phyloP scores from a whole-genome alignment of 2,113 vertebrate genomes.

The Percina caprodes region DNA sequence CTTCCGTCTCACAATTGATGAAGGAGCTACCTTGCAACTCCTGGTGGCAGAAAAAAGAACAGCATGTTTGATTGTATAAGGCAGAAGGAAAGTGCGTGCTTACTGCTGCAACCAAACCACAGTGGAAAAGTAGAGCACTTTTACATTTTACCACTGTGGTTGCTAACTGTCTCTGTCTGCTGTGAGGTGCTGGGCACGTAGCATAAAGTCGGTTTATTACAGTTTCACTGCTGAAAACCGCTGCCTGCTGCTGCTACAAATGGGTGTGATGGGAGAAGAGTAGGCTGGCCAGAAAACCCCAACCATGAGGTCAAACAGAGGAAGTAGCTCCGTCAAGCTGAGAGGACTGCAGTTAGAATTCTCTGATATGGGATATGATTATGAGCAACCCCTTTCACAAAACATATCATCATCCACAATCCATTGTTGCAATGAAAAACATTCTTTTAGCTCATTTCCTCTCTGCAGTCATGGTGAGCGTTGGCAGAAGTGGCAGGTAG shows the following conservation, averaged over 20 bases:
- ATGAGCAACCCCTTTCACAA: not conserved
- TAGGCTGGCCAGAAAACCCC: not conserved
- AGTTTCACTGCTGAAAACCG: not conserved
- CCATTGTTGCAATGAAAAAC: not conserved
- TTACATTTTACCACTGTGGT: not conserved
- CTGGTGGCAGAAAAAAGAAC: not conserved
- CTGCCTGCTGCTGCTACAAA: not conserved
- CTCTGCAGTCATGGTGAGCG: not conserved
- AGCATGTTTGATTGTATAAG: too few species aligned
- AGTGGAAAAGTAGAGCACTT: not conserved
- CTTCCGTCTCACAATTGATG: too few species aligned
- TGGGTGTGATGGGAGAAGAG: not conserved
- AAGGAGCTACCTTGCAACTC: too few species aligned
- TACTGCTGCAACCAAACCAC: not conserved
- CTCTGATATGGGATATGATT: not conserved
- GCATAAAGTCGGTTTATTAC: not conserved
- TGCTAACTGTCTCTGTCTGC: not conserved
- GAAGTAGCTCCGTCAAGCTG: not conserved
- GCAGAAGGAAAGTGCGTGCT: not conserved
- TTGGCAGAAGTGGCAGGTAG: not conserved
- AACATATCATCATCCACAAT: not conserved
- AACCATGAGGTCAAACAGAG: not conserved
- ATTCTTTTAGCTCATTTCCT: slow-evolving; percentile 1
- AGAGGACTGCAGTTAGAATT: slow-evolving; percentile 1
- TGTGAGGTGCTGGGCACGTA: not conserved